Evolutionary conservation across 2,797 vertebrate genomes (phyloP), one percentile per base, ranked within the genome.

Genomic region (Chromobotia macracanthus): DNA sequence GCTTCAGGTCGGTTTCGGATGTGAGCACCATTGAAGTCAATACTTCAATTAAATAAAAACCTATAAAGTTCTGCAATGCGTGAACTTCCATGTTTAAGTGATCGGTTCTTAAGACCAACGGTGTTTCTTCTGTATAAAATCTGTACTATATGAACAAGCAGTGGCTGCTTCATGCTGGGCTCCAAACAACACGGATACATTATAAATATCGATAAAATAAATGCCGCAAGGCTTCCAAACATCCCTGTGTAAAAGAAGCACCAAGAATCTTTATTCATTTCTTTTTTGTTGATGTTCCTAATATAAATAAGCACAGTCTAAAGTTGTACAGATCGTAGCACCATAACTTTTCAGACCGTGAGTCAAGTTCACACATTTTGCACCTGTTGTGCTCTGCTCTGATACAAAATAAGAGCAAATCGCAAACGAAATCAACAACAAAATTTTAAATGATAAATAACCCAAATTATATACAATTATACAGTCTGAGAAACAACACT

Each of bases 401-500:
- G 84, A 88, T 83, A 90, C 82, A 85, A 79, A 83, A 84, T 72
- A 50, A 66, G 55, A 80, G 72, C 74, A 2, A 79, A 71, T 66
- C 72, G 81, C 56, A 72, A 7, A 72, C 21, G 72, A 80, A 88
- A 85, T 83, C 23, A 87, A 79, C 80, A 71, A 19, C 80, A 56
- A 90, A 85, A 87, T 81, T 44, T 3, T 77, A 90, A 88, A 87
- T 85, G 91, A 93, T 94, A 94, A 95, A 94, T 94, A 94, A 86
- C 90, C 89, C 89, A 94, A 93, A 93, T 92, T 91, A 94, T 93
- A 88, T 90, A 94, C 92, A 94, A 91, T 91, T 93, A 90, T 92
- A 94, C 91, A 95, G 89, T 90, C 82, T 68, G 86, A 92, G 88
- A 90, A 90, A 89, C 85, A 88, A 85, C 89, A 89, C 90, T 87